Evolutionary conservation across 2,797 vertebrate species (phyloP), one percentile per base, ranked within the genome.

Genomic region (Otolemur crassicaudatus): DNA sequence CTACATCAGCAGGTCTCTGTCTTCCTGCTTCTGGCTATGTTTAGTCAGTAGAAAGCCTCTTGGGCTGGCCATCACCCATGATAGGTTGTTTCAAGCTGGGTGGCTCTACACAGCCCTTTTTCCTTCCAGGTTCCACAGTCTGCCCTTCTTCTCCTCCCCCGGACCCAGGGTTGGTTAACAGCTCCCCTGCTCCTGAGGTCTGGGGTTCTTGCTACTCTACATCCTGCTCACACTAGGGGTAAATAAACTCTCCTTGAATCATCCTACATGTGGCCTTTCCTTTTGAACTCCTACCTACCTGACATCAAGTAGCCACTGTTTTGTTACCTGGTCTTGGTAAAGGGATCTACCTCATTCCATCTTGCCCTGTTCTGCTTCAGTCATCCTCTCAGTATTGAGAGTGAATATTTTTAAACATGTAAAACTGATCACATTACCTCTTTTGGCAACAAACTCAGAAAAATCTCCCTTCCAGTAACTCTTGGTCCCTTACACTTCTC

Each of bases 161-260:
- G 16, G 65, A 22, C 27, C 8, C 46, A 40, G 43, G 25, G 34
- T 5, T 40, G 17, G 27, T 7, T 7, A 20, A 20, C 0, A 4
- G 85, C 25, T 29, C 20, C 16, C 37, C 65, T 67, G 31, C 0
- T 3, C 31, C 29, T n/a, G n/a, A n/a, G 9, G 60, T 3, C 75
- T 29, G 69, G 61, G 25, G 6, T 23, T 37, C 25, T 63, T 19
- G 29, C 63, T 73, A 46, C 34, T 75, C 46, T 34, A 13, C 27
- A 19, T 6, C 53, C 80, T 0, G 3, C 22, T 80, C 29, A 25
- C 40, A 5, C 5, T 2, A 53, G 2, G 1, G 3, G 20, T n/a
- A 14, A 77, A 40, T 3, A 37, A 34, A 65, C 3, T 53, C 3
- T 7, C 27, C 60, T 79, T 49, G 22, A 16, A 16, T 34, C 7